These are phyloP conservation scores for Neosilurus hyrtlii DNA, from an alignment of 2,797 vertebrate species.

Conservation along the genomic window DNA sequence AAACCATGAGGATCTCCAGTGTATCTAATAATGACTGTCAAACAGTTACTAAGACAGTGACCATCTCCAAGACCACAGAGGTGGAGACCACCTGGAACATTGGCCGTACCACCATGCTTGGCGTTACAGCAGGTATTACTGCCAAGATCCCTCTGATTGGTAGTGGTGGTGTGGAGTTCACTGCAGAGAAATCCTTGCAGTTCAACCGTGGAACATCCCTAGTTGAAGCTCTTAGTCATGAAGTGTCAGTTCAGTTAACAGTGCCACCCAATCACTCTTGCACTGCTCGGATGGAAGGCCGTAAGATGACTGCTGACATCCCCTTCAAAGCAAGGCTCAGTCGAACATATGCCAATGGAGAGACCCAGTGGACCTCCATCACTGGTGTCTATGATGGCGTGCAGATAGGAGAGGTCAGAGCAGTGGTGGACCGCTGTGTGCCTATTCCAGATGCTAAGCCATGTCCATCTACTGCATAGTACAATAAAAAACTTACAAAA, in stretches of 20 bases:
- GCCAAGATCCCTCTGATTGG: conserved; percentile 73
- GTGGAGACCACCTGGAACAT: conserved; percentile 74
- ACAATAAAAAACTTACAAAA: not conserved
- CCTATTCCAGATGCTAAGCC: conserved; percentile 69
- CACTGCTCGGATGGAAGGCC: conserved; percentile 72
- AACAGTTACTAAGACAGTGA: conserved; percentile 65
- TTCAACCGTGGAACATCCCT: conserved; percentile 68
- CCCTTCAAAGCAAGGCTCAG: conserved; percentile 72
- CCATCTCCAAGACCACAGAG: conserved; percentile 70
- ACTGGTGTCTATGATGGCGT: conserved; percentile 69
- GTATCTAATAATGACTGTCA: conserved; percentile 75
- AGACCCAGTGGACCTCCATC: conserved; percentile 74
- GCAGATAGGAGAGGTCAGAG: conserved; percentile 73
- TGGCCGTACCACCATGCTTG: conserved; percentile 71
- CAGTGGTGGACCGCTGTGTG: conserved; percentile 71
- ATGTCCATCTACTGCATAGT: conserved; percentile 60
- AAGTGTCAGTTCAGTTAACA: conserved; percentile 67
- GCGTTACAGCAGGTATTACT: conserved; percentile 69
- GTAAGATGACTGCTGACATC: conserved; percentile 71
- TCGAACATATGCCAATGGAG: conserved; percentile 70
- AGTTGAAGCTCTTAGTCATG: conserved; percentile 68
- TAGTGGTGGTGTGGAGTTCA: conserved; percentile 63
- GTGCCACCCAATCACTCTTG: conserved; percentile 72
- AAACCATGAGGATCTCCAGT: conserved; percentile 72
- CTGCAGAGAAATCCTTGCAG: conserved; percentile 67